Percentiles rank a stretch among this genome's conserved stretches.
phyloP scores from a whole-genome alignment of 2,797 vertebrate genomes.

The Xenopus petersii region DNA sequence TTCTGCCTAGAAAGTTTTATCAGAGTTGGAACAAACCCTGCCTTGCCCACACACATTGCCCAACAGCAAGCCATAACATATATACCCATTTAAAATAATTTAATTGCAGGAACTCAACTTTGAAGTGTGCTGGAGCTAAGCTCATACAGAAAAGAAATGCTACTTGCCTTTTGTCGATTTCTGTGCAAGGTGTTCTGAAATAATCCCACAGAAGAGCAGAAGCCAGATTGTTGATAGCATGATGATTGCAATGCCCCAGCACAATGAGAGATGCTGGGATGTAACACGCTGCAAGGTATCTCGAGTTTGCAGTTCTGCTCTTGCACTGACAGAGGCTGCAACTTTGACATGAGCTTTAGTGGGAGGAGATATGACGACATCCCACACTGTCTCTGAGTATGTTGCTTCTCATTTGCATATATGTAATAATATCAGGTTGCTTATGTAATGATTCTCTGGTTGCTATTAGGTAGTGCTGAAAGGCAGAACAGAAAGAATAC shows the following conservation, averaged over 20 bases:
- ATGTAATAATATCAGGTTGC: slow-evolving; percentile 20
- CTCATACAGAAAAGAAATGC: slow-evolving; percentile 49
- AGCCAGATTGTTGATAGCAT: slow-evolving; percentile 69
- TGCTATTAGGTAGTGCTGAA: neutral
- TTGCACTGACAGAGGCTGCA: slow-evolving; percentile 69
- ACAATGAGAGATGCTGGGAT: slow-evolving; percentile 61
- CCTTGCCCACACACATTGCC: too few relatives aligned
- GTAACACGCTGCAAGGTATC: slow-evolving; percentile 62
- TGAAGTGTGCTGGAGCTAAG: neutral
- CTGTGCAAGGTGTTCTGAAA: slow-evolving; percentile 71
- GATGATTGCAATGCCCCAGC: slow-evolving; percentile 66
- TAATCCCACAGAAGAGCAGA: slow-evolving; percentile 74
- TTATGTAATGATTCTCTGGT: slow-evolving; percentile 14
- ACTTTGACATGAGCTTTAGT: slow-evolving; percentile 67
- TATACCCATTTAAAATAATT: neutral
- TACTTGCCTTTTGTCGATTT: slow-evolving; percentile 80
- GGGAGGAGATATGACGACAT: slow-evolving; percentile 76
- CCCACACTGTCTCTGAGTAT: slow-evolving; percentile 34
- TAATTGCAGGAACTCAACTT: neutral
- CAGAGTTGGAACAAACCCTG: too few relatives aligned
- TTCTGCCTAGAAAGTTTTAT: too few relatives aligned
- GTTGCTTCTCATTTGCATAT: slow-evolving; percentile 32
- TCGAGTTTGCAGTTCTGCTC: slow-evolving; percentile 67
- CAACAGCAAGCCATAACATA: too few relatives aligned
- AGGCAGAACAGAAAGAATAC: neutral